Percentiles rank a stretch among this genome's conserved stretches.
These are phyloP conservation scores for Esperia sulphurella DNA, from an alignment of 2,888 invertebrate species.

Conservation along the genomic window DNA sequence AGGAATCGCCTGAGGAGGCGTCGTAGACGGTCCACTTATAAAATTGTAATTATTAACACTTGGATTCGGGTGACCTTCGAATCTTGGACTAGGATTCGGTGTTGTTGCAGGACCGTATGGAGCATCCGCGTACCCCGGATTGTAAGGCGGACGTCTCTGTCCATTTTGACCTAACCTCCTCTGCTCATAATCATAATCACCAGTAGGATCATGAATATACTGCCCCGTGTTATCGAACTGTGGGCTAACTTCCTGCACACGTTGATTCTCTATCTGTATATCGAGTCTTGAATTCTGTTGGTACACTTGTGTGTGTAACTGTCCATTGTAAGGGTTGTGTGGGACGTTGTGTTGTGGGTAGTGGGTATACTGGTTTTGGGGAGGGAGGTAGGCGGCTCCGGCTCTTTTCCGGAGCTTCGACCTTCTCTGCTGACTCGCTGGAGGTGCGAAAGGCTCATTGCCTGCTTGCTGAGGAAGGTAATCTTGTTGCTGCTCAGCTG, in stretches of 20 bases:
- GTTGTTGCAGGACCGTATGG: conserved; percentile 54
- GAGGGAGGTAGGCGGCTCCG: conserved; percentile 67
- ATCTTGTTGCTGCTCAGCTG: conserved; percentile 46
- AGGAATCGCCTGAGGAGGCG: conserved; percentile 35
- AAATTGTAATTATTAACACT: conserved; percentile 61
- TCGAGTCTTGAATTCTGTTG: conserved; percentile 64
- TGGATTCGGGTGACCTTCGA: conserved; percentile 52
- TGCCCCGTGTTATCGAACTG: conserved; percentile 65
- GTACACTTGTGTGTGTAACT: conserved; percentile 60
- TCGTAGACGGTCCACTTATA: conserved; percentile 40
- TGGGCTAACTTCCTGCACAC: conserved; percentile 55
- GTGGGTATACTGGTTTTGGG: conserved; percentile 63
- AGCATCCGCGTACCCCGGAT: conserved; percentile 57
- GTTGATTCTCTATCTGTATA: conserved; percentile 59
- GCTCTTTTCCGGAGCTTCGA: conserved; percentile 67
- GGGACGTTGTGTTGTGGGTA: conserved; percentile 56
- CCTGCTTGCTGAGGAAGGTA: conserved; percentile 37
- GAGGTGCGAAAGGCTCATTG: conserved; percentile 48
- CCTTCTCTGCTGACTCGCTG: conserved; percentile 41
- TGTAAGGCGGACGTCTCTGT: conserved; percentile 40
- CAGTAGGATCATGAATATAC: conserved; percentile 66
- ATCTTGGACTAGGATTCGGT: conserved; percentile 64
- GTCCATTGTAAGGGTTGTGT: conserved; percentile 57
- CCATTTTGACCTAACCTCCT: conserved; percentile 47
- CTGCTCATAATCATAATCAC: conserved; percentile 71